Evolutionary conservation across 2,888 invertebrate genomes (phyloP).

Genomic region (Lasioglossum villosulum): DNA sequence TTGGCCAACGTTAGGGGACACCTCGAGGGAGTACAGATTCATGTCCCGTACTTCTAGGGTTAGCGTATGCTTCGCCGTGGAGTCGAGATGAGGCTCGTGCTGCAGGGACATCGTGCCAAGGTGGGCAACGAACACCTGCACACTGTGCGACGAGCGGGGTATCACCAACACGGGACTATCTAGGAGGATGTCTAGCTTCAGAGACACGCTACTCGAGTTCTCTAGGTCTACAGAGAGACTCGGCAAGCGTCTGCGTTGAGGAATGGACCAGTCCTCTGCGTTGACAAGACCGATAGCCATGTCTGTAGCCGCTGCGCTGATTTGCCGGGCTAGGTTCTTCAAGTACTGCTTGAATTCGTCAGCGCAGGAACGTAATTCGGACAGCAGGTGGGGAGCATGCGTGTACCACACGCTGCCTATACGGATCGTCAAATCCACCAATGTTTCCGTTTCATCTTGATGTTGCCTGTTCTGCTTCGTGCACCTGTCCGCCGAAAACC

Average conservation of each 20-base stretch:
- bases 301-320: slow-evolving; percentile 96
- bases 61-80: slow-evolving; percentile 77
- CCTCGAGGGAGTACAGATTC: slow-evolving; percentile 93
- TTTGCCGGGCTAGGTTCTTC: slow-evolving; percentile 92
- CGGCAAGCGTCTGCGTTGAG: slow-evolving; percentile 85
- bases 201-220: slow-evolving; percentile 75
- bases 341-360: slow-evolving; percentile 96
- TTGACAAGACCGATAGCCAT: slow-evolving; percentile 96
- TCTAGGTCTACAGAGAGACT: slow-evolving; percentile 84
- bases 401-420: slow-evolving; percentile 92
- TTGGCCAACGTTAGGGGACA: slow-evolving; percentile 81
- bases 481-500: slow-evolving; percentile 85
- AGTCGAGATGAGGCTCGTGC: slow-evolving; percentile 79
- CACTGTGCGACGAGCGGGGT: slow-evolving; percentile 91
- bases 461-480: slow-evolving; percentile 52
- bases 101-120: slow-evolving; percentile 93
- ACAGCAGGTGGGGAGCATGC: slow-evolving; percentile 94
- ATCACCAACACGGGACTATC: slow-evolving; percentile 97
- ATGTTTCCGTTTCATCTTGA: slow-evolving; percentile 67
- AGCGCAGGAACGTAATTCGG: slow-evolving; percentile 94
- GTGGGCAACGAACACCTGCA: slow-evolving; percentile 95
- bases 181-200: slow-evolving; percentile 91
- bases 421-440: slow-evolving; percentile 82
- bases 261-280: slow-evolving; percentile 86
- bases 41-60: slow-evolving; percentile 92